Evolutionary conservation across 2,797 vertebrate genomes (phyloP).

Genomic region (Prionace glauca): DNA sequence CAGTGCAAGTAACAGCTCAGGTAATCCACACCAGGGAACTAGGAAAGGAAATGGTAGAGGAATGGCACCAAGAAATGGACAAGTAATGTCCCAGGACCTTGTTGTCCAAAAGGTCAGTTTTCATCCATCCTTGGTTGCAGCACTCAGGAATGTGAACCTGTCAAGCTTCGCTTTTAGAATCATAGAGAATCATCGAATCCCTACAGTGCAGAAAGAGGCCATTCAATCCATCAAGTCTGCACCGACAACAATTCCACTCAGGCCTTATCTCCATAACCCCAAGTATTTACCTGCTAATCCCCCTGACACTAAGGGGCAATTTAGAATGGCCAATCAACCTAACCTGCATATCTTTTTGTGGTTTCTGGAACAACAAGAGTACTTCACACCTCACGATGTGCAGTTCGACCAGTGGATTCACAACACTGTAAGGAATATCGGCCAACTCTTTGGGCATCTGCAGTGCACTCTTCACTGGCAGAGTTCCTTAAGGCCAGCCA

Average conservation of each 20-base stretch:
- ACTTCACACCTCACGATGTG: background rate
- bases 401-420: background rate
- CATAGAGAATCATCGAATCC: too few species aligned
- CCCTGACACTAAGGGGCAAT: too few species aligned
- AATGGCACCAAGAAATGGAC: background rate
- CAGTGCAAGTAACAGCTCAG: background rate
- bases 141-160: background rate
- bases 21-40: background rate
- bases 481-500: background rate
- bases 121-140: background rate
- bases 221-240: too few species aligned
- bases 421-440: background rate
- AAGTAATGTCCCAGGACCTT: background rate
- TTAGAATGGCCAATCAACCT: too few species aligned
- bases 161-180: background rate
- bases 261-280: too few species aligned
- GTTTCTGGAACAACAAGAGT: background rate
- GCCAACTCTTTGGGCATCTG: background rate
- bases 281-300: too few species aligned
- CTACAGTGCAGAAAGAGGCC: too few species aligned
- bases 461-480: background rate
- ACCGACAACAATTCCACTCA: too few species aligned
- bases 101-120: background rate
- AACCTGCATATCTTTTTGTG: background rate
- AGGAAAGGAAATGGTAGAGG: background rate